phyloP scores from a whole-genome alignment of 2,888 invertebrate genomes.

The Dioctria rufipes region DNA sequence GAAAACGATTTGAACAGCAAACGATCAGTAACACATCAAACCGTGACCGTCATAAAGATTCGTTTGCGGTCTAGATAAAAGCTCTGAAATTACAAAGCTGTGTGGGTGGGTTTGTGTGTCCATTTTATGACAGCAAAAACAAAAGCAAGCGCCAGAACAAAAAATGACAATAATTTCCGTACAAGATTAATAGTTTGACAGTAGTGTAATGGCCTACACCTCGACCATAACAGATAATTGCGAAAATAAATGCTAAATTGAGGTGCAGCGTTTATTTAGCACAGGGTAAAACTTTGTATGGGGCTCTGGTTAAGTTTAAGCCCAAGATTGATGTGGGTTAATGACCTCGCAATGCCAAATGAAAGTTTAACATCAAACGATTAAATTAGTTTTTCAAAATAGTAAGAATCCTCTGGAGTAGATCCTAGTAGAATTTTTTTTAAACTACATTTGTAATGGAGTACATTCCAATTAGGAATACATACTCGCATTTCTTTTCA shows the following conservation, averaged over 20 bases:
- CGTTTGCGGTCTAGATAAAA: not conserved
- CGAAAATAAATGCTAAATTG: not conserved
- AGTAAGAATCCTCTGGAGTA: not conserved
- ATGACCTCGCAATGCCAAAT: not conserved
- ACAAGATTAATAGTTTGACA: slow-evolving; percentile 8
- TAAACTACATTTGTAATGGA: not conserved
- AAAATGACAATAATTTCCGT: slow-evolving; percentile 27
- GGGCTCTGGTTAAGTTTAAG: not conserved
- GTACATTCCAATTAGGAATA: not conserved
- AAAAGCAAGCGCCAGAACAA: not conserved
- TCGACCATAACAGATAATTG: not conserved
- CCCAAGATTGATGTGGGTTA: slow-evolving; percentile 4
- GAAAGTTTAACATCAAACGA: not conserved
- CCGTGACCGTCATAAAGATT: not conserved
- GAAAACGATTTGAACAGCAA: not conserved
- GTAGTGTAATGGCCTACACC: not conserved
- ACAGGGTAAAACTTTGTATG: not conserved
- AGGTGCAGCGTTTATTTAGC: not conserved
- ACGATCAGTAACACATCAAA: not conserved
- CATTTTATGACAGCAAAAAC: not conserved
- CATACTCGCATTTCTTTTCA: not conserved
- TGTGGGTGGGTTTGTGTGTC: not conserved
- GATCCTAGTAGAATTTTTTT: not conserved
- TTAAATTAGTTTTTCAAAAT: not conserved
- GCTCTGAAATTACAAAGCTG: not conserved